phyloP scores from a whole-genome alignment of 2,888 invertebrate genomes.

The Heliconius erato region DNA sequence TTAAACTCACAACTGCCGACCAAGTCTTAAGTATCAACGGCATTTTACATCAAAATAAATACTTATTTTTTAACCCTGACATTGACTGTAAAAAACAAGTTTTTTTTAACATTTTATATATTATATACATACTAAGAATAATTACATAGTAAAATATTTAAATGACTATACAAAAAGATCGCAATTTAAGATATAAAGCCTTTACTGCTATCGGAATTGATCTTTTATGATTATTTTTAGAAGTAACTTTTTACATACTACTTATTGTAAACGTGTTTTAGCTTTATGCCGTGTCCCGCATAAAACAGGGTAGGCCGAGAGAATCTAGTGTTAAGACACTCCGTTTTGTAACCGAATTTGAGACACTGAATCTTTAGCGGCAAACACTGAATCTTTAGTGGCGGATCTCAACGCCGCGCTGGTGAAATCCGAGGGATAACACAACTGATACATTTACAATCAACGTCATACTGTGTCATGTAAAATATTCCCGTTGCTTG shows the following conservation, averaged over 20 bases:
- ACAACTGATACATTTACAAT: too few species aligned
- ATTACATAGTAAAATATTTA: background rate
- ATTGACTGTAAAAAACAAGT: background rate
- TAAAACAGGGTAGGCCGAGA: background rate
- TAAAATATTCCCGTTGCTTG: too few species aligned
- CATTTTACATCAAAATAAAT: background rate
- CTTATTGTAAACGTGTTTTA: background rate
- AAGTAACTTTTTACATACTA: background rate
- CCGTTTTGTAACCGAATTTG: background rate
- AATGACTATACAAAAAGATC: conserved; percentile 1
- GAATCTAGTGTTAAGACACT: background rate
- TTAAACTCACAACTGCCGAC: too few species aligned
- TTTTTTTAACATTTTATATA: background rate
- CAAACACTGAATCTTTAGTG: too few species aligned
- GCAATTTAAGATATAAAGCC: conserved; percentile 9
- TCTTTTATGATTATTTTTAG: conserved; percentile 6
- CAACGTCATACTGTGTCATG: too few species aligned
- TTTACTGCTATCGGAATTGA: conserved; percentile 11
- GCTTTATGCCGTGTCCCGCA: background rate
- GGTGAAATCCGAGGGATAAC: too few species aligned
- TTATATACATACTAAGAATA: background rate
- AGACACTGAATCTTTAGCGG: too few species aligned
- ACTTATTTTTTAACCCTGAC: background rate
- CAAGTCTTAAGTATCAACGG: too few species aligned
- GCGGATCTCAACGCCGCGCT: too few species aligned